Base-by-base conservation (phyloP, 2,797 vertebrate species). In the Notoglanidium macrostoma region DNA sequence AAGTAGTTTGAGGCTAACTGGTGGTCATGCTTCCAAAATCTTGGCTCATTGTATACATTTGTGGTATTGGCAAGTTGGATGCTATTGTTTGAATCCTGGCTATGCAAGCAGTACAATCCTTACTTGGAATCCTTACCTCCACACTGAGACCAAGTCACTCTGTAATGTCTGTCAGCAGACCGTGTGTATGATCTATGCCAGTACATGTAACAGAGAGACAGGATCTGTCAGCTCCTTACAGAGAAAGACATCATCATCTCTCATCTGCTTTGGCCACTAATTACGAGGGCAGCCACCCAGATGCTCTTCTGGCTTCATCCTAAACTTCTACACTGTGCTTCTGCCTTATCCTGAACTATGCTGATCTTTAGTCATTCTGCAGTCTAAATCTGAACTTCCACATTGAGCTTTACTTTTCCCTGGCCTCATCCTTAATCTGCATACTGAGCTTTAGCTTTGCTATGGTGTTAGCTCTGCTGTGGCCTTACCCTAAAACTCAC, bases 221-320 rank as follows among this genome's bases (percentile, higher is more conserved):
- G 14, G 21, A 79, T 10, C 61, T 19, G 35, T 85, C 73, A 82
- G 82, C 14, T 21, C 67, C 80, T 40, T 57, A 59, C 79, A 23
- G 77, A 88, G 11, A 63, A 73, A 90, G 85, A 89, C 79, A 85
- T 88, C 85, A 87, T 87, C 81, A 76, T 86, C 72, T 79, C 81
- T 7, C 55, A 23, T 67, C 84, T 86, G 81, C 7, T 3, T 40
- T 12, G 70, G 83, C 67, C 85, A 40, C 82, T 84, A 65, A 70
- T 73, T 19, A 79, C 76, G 81, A 44, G 67, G 14, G 70, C 83
- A 87, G 70, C 85, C 65, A 73, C 72, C 63, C 29, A 14, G 61
- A 67, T 83, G 67, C n/a, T 32, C 19, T 46, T 68, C 44, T 19
- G 17, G 17, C 80, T 2, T 63, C 40, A 49, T 49, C 14, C 61